Conservation (phyloP, 2,113 vertebrate species). For the Hemichromis elongatus region DNA sequence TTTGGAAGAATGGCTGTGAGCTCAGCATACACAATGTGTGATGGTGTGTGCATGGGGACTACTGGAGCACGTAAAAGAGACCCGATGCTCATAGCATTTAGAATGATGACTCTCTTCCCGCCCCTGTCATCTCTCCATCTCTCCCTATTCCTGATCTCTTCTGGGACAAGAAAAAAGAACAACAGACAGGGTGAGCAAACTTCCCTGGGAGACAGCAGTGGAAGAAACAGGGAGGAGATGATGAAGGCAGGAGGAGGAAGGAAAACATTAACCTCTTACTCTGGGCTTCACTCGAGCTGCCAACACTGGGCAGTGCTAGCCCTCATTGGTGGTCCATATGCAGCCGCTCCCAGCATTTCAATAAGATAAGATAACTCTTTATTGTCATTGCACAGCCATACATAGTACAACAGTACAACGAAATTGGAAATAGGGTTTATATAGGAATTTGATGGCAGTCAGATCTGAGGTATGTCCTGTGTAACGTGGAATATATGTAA, state of each 20-base stretch:
- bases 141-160: slow-evolving; percentile 6
- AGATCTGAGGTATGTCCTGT: not conserved
- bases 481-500: not conserved
- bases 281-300: slow-evolving; percentile 39
- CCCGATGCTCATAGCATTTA: slow-evolving; percentile 31
- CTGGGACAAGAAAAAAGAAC: not conserved
- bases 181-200: not conserved
- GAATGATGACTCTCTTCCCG: slow-evolving; percentile 43
- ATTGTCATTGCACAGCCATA: no score
- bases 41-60: slow-evolving; percentile 17
- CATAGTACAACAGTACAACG: no score
- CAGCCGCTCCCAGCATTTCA: slow-evolving; percentile 20
- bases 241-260: slow-evolving; percentile 27
- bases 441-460: not conserved
- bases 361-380: no score
- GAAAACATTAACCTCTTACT: slow-evolving; percentile 47
- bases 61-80: slow-evolving; percentile 56
- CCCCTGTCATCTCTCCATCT: not conserved
- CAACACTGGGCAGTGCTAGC: slow-evolving; percentile 4
- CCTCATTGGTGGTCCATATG: not conserved
- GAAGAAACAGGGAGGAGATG: not conserved
- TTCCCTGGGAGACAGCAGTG: not conserved
- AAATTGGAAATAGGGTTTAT: slow-evolving; percentile 39
- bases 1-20: slow-evolving; percentile 29
- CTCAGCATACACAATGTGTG: slow-evolving; percentile 14